A percentile compares a stretch with the other conserved stretches of the same genome.
phyloP scores from a whole-genome alignment of 2,888 invertebrate genomes.

The Diploptera punctata region DNA sequence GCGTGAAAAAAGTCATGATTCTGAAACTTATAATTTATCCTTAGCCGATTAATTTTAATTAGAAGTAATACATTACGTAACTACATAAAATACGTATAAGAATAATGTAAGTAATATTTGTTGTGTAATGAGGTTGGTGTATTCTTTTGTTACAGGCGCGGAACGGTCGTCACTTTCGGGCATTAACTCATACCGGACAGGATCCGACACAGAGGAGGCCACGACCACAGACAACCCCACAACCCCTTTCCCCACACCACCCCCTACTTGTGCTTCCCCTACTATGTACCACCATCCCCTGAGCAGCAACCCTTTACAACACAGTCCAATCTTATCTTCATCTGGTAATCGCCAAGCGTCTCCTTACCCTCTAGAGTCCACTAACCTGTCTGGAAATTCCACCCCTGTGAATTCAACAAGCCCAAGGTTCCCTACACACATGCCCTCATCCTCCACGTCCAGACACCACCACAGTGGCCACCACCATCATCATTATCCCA shows the following conservation, averaged over 20 bases:
- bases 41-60: too few species aligned
- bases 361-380: slow-evolving; percentile 73
- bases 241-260: slow-evolving; percentile 62
- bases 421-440: slow-evolving; percentile 34
- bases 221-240: slow-evolving; percentile 62
- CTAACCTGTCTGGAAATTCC: slow-evolving; percentile 54
- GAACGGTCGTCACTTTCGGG: slow-evolving; percentile 44
- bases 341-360: slow-evolving; percentile 65
- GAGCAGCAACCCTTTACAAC: slow-evolving; percentile 55
- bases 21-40: too few species aligned
- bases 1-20: too few species aligned
- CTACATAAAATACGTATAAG: too few species aligned
- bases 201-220: slow-evolving; percentile 70
- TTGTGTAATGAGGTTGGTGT: neutral
- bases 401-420: slow-evolving; percentile 38
- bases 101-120: too few species aligned
- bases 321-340: slow-evolving; percentile 33
- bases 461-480: slow-evolving; percentile 33
- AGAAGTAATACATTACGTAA: too few species aligned
- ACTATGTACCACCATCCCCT: slow-evolving; percentile 49
- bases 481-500: slow-evolving; percentile 33
- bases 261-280: slow-evolving; percentile 59
- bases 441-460: slow-evolving; percentile 24
- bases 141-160: slow-evolving; percentile 60
- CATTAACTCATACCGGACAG: slow-evolving; percentile 66